These are phyloP conservation scores for Lepidostoma basale DNA, from an alignment of 1,140 invertebrate genomes.

Conservation along the genomic window DNA sequence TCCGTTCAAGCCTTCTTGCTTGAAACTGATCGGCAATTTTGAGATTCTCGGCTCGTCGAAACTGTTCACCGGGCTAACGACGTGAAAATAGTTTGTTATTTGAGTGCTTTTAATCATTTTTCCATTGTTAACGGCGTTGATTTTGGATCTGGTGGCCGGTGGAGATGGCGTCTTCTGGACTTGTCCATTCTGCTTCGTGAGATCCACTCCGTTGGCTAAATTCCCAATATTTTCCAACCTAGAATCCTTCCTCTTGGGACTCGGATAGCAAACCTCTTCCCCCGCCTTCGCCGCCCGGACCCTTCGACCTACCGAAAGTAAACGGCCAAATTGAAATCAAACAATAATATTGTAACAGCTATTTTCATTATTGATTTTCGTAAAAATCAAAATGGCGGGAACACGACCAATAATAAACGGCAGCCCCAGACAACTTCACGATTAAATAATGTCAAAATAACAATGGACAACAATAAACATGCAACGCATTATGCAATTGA, in stretches of 20 bases:
- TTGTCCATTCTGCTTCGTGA: not conserved
- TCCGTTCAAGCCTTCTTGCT: not conserved
- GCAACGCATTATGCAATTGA: conserved; percentile 33
- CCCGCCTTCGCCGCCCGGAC: conserved; percentile 25
- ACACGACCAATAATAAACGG: not conserved
- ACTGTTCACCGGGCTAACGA: conserved; percentile 31
- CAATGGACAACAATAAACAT: conserved; percentile 22
- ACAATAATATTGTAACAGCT: not conserved
- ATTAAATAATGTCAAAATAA: conserved; percentile 1
- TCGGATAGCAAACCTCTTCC: conserved; percentile 28
- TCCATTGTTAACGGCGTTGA: not conserved
- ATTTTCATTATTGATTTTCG: not conserved
- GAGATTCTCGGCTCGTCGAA: conserved; percentile 15
- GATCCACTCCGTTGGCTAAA: conserved; percentile 26
- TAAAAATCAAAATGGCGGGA: conserved; percentile 9
- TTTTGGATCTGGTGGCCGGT: conserved; percentile 31
- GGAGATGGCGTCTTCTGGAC: conserved; percentile 14
- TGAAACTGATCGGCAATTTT: not conserved
- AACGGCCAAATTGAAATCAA: not conserved
- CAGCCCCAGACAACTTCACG: not conserved
- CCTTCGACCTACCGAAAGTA: conserved; percentile 23
- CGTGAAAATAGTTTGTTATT: conserved; percentile 45
- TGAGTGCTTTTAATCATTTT: conserved; percentile 25
- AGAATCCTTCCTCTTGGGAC: conserved; percentile 36
- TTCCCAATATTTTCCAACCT: conserved; percentile 34